Evolutionary conservation across 2,113 vertebrate species (phyloP).

Genomic region (Hyperopisus bebe): DNA sequence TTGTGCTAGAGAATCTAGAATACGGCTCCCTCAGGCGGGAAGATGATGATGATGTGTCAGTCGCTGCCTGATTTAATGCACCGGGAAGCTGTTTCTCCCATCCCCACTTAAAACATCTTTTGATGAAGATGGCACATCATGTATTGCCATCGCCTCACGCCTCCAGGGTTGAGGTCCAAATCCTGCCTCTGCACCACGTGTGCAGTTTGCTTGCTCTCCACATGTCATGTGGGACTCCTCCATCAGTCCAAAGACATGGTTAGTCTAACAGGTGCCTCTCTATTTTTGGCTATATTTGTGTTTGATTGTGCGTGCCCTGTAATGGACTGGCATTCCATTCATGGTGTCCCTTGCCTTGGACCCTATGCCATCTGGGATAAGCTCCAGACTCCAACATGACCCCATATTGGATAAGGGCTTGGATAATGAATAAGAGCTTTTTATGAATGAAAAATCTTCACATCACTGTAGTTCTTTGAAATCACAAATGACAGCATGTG

Average conservation of each 20-base stretch:
- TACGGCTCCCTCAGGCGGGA: background rate
- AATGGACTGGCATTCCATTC: background rate
- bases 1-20: background rate
- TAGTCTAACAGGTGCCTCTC: background rate
- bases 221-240: background rate
- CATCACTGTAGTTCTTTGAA: background rate
- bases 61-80: background rate
- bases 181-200: background rate
- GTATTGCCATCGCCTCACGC: background rate
- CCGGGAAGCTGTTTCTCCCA: background rate
- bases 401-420: background rate
- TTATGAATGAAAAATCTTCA: background rate
- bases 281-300: background rate
- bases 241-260: background rate
- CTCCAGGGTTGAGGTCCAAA: background rate
- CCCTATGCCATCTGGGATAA: background rate
- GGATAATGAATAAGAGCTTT: background rate
- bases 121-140: background rate
- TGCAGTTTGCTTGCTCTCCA: background rate
- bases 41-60: background rate
- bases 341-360: background rate
- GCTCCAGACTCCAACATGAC: background rate
- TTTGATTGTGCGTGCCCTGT: background rate
- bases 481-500: background rate
- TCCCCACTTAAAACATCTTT: background rate